Evolutionary conservation across 2,113 vertebrate species (phyloP).

Genomic region (Phalacrocorax brasilianus): DNA sequence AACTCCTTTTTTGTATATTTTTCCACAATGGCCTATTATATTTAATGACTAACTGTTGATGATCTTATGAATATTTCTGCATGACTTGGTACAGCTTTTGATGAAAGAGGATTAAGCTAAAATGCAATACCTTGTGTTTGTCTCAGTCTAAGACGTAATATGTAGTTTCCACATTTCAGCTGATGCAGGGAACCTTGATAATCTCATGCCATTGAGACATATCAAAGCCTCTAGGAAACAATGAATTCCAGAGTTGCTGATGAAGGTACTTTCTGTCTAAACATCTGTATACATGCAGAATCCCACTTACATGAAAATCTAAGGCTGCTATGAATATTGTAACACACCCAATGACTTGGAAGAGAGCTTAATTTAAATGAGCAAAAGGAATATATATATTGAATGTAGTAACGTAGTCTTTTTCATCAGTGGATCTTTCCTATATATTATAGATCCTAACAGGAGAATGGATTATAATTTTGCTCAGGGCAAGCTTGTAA

Average conservation of each 20-base stretch:
- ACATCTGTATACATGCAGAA: neutral
- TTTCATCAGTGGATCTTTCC: neutral
- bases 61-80: neutral
- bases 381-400: neutral
- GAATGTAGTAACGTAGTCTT: neutral
- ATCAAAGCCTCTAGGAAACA: neutral
- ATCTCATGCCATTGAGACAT: neutral
- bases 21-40: neutral
- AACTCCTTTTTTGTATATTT: neutral
- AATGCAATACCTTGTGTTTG: neutral
- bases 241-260: neutral
- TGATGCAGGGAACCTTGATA: neutral
- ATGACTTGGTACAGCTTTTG: neutral
- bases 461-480: neutral
- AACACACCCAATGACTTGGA: neutral
- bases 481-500: neutral
- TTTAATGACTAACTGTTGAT: neutral
- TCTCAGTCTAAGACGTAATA: neutral
- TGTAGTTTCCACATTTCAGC: neutral
- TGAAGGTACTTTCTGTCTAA: neutral
- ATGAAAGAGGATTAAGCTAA: neutral
- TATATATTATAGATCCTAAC: neutral
- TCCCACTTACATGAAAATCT: neutral
- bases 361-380: neutral
- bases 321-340: neutral